Conservation (phyloP, 92 coral and sea anemone species). For the Epizoanthus scotinus region DNA sequence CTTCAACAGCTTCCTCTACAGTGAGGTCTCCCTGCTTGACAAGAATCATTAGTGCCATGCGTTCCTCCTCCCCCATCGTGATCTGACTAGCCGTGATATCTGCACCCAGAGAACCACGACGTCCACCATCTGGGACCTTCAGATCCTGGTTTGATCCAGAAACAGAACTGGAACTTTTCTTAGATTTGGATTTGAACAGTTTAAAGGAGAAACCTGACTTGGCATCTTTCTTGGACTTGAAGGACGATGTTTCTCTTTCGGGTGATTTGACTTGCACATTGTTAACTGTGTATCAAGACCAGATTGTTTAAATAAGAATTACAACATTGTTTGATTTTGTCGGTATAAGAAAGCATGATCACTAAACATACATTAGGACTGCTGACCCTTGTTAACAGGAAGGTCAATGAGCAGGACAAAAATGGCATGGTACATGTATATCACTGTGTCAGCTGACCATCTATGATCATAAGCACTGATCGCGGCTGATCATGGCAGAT, state of each 20-base stretch:
- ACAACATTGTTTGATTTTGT: no score
- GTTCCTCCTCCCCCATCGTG: constrained; percentile 93
- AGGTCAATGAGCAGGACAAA: no score
- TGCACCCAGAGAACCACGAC: constrained; percentile 27
- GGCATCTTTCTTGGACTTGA: constrained; percentile 47
- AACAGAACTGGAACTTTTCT: constrained; percentile 42
- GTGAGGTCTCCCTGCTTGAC: constrained; percentile 97
- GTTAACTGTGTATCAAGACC: constrained; percentile 6
- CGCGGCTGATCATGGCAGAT: no score
- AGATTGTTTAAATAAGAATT: background rate
- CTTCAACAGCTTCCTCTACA: constrained; percentile 93
- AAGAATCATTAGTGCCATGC: constrained; percentile 88
- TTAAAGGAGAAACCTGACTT: constrained; percentile 20
- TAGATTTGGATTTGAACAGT: constrained; percentile 51
- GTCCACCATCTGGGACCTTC: constrained; percentile 32
- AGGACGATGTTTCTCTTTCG: constrained; percentile 62
- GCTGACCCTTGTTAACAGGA: no score
- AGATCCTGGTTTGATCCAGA: constrained; percentile 36
- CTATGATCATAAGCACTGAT: no score
- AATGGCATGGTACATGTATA: no score
- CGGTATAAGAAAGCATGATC: no score
- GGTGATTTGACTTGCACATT: constrained; percentile 43
- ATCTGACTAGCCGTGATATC: constrained; percentile 79
- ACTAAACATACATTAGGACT: no score
- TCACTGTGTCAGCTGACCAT: no score